Base-by-base conservation (phyloP, 2,113 vertebrate species). In the Ranitomeya imitator region DNA sequence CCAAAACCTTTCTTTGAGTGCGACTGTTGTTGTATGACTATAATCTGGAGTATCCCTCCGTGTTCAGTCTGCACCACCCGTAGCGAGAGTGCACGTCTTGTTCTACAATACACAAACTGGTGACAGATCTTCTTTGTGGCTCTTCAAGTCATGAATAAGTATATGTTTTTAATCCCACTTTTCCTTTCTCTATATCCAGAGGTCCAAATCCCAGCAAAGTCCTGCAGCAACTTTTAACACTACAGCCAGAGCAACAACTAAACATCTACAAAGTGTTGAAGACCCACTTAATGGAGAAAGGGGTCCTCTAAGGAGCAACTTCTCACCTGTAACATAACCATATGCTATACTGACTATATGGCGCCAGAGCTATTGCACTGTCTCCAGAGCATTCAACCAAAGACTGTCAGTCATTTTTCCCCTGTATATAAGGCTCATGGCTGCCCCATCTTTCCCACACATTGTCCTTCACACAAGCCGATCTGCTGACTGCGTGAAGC, bases 161-260 rank as follows among this genome's bases (percentile, higher is more conserved):
- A 23, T n/a, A 14, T 11, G 12, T 45, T 61, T 57, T 19, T 82
- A 82, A 82, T 51, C 11, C 59, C 21, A 18, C 15, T 14, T 65
- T 55, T 55, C 4, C 14, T 69, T 71, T 84, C 65, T 63, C 61
- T 31, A 7, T 91, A 90, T 10, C 1, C 93, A 99, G 98, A 90
- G 98, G 98, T 0, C 98, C 98, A 4, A 99, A 98, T 93, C 98
- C 98, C 83, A 99, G 97, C 93, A 99, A 97, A 89, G 94, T 99
- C 82, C 92, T 99, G 59, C 97, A 99, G 92, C 98, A 99, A 92
- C 91, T 99, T 87, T 85, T 99, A 92, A 94, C 97, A 84, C 96
- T 99, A 83, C 97, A 97, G 65, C 98, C 97, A 0, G 97, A 97
- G 14, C 97, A 99, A 90, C 98, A 98, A 90, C 92, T 99, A 67